Conservation (phyloP, 2,888 invertebrate species). For the Leptinotarsa peninsularis region DNA sequence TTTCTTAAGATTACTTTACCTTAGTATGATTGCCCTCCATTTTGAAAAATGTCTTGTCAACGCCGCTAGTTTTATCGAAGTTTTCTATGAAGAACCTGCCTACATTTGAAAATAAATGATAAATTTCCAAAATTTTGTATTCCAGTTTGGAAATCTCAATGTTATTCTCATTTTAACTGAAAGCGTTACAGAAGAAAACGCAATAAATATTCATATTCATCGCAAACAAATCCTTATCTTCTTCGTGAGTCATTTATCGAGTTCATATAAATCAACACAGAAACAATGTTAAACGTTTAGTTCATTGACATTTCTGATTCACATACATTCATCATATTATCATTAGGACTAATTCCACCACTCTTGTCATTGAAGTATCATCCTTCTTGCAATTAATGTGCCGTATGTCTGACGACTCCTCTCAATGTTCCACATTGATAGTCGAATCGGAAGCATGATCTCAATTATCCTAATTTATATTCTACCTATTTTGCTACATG, state of each 20-base stretch:
- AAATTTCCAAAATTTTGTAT: too few species aligned
- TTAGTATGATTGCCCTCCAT: too few species aligned
- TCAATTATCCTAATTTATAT: not conserved
- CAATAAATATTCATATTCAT: not conserved
- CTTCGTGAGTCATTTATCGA: not conserved
- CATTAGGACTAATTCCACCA: not conserved
- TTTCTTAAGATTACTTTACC: too few species aligned
- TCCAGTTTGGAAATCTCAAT: too few species aligned
- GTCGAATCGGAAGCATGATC: not conserved
- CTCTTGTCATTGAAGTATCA: not conserved
- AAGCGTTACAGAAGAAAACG: too few species aligned
- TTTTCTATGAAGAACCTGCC: too few species aligned
- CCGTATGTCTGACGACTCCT: conserved; percentile 3
- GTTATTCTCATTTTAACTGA: too few species aligned
- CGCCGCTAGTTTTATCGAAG: too few species aligned
- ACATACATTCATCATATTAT: not conserved
- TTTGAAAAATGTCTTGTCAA: too few species aligned
- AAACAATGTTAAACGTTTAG: not conserved
- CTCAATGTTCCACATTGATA: not conserved
- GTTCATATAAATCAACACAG: not conserved
- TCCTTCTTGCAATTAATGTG: not conserved
- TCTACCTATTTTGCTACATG: not conserved
- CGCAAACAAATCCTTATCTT: not conserved
- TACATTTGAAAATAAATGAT: too few species aligned
- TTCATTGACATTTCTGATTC: not conserved